Conservation (phyloP, 2,888 invertebrate genomes). For the Morpho achilles region DNA sequence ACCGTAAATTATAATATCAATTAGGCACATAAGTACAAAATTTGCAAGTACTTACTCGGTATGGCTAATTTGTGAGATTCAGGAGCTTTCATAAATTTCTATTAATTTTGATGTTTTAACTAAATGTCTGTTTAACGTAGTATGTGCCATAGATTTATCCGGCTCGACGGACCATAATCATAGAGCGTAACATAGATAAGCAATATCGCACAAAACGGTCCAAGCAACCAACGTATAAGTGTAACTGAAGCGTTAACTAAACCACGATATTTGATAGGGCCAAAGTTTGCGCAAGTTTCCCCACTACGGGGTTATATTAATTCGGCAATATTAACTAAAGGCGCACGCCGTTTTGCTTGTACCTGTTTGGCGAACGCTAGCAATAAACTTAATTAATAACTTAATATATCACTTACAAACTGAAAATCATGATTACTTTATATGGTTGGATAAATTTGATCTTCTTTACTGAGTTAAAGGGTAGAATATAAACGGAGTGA, state of each 20-base stretch:
- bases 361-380: background rate
- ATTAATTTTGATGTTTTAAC: too few species aligned
- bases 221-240: slow-evolving; percentile 11
- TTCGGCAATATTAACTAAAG: slow-evolving; percentile 1
- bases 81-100: background rate
- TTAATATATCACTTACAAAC: background rate
- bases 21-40: too few species aligned
- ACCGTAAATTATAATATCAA: too few species aligned
- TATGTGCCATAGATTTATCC: background rate
- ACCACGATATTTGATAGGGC: slow-evolving; percentile 20
- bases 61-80: too few species aligned
- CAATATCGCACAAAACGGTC: slow-evolving; percentile 9
- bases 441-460: too few species aligned
- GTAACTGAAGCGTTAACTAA: slow-evolving; percentile 20
- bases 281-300: slow-evolving; percentile 22
- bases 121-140: too few species aligned
- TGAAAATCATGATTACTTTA: background rate
- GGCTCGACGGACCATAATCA: background rate
- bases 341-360: background rate
- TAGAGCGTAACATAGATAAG: background rate
- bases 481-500: too few species aligned
- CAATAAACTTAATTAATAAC: too few species aligned
- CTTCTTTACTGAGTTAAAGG: too few species aligned
- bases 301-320: slow-evolving; percentile 15
- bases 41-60: too few species aligned